Percentiles rank a stretch among this genome's conserved stretches.
phyloP scores from a whole-genome alignment of 1,140 invertebrate species.

The Muscidifurax raptorellus region DNA sequence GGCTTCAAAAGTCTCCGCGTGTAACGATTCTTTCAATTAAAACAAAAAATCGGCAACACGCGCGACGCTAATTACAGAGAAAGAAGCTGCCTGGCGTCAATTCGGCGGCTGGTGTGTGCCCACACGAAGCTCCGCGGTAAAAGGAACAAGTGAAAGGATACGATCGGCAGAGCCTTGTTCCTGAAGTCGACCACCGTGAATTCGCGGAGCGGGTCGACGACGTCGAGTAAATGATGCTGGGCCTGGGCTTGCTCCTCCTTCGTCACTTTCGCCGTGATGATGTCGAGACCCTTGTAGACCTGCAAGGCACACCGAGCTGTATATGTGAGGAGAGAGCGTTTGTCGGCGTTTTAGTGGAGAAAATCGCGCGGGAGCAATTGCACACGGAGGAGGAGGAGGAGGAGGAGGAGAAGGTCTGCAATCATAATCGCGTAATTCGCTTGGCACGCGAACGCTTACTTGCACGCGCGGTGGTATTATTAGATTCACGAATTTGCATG shows the following conservation, averaged over 20 bases:
- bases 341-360: background rate
- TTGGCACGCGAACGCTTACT: background rate
- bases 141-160: constrained; percentile 77
- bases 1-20: no score
- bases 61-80: background rate
- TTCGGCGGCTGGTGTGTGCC: no score
- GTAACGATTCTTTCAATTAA: background rate
- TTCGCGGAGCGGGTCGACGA: constrained; percentile 86
- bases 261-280: constrained; percentile 97
- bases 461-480: background rate
- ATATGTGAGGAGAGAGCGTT: background rate
- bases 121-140: background rate
- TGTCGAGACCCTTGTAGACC: constrained; percentile 95
- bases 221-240: constrained; percentile 93
- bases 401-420: background rate
- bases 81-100: background rate
- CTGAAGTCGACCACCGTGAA: constrained; percentile 93
- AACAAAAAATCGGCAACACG: constrained; percentile 7
- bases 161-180: constrained; percentile 87
- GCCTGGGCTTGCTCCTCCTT: constrained; percentile 84
- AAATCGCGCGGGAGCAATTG: background rate
- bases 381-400: background rate
- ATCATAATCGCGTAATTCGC: background rate
- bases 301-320: constrained; percentile 74
- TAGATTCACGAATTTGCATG: background rate